phyloP scores from a whole-genome alignment of 2,113 vertebrate species.

The Pipa parva region DNA sequence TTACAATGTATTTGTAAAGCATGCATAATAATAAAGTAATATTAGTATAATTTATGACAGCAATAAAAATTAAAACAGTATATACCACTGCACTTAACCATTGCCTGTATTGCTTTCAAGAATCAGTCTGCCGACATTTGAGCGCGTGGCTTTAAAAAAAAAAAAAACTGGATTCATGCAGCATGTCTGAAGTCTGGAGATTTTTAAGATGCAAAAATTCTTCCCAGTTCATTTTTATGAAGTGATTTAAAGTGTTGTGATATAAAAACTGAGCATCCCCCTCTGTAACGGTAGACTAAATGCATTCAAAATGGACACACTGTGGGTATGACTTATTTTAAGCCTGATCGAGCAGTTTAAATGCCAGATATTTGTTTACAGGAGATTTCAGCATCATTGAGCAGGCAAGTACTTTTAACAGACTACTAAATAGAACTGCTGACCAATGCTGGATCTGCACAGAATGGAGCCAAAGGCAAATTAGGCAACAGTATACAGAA shows the following conservation, averaged over 20 bases:
- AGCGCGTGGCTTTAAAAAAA: not conserved
- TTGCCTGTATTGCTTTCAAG: no score
- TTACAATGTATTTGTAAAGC: no score
- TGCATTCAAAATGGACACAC: not conserved
- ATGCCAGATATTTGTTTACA: constrained; percentile 21
- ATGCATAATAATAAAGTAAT: no score
- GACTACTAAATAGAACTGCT: constrained; percentile 25
- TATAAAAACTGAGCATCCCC: not conserved
- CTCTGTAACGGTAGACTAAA: constrained; percentile 1
- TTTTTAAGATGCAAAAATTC: not conserved
- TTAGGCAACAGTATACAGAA: not conserved
- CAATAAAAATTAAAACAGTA: no score
- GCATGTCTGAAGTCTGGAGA: not conserved
- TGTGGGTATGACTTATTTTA: not conserved
- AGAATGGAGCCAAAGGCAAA: constrained; percentile 1
- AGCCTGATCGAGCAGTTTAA: constrained; percentile 6
- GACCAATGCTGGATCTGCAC: constrained; percentile 23
- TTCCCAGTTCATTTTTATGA: not conserved
- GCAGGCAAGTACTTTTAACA: constrained; percentile 7
- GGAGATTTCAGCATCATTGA: constrained; percentile 4
- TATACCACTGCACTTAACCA: no score
- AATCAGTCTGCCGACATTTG: not conserved
- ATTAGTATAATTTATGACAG: no score
- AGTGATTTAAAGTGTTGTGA: not conserved
- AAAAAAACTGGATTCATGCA: not conserved